These are phyloP conservation scores for Brachystomella parvula DNA, from an alignment of 1,140 invertebrate genomes.

Conservation along the genomic window DNA sequence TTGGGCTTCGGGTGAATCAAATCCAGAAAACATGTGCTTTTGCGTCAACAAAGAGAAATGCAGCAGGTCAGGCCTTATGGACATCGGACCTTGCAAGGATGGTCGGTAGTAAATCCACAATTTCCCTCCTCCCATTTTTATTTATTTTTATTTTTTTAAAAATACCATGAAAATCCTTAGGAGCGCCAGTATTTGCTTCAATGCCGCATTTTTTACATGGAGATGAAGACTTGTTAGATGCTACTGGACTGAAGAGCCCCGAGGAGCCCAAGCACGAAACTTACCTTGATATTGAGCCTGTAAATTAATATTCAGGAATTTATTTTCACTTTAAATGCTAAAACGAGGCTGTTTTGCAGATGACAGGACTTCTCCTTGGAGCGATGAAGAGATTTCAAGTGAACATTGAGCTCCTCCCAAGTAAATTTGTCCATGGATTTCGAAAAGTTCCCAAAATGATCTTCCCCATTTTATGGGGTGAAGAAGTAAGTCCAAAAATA, in stretches of 20 bases:
- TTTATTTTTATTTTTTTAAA: too few relatives aligned
- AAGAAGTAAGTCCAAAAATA: constrained; percentile 40
- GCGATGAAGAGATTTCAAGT: constrained; percentile 49
- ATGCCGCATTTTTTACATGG: constrained; percentile 66
- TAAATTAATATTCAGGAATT: too few relatives aligned
- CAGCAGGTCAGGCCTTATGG: constrained; percentile 58
- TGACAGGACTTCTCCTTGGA: constrained; percentile 46
- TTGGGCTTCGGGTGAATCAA: constrained; percentile 59
- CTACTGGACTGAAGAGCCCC: constrained; percentile 63
- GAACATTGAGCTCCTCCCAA: constrained; percentile 46
- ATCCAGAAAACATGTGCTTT: constrained; percentile 62
- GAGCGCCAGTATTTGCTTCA: constrained; percentile 60
- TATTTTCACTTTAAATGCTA: too few relatives aligned
- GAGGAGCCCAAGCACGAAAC: constrained; percentile 61
- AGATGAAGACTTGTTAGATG: constrained; percentile 41
- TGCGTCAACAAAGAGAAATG: constrained; percentile 52
- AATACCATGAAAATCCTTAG: too few relatives aligned
- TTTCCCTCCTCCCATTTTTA: too few relatives aligned
- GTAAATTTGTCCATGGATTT: constrained; percentile 42
- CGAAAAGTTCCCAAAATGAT: constrained; percentile 45
- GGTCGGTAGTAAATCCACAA: constrained; percentile 10
- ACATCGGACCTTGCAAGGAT: constrained; percentile 53
- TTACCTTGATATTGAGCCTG: constrained; percentile 66
- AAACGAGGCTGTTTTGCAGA: too few relatives aligned
- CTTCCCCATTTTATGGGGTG: constrained; percentile 51